phyloP scores from a whole-genome alignment of 2,797 vertebrate genomes.

The Enteromius paludinosus region DNA sequence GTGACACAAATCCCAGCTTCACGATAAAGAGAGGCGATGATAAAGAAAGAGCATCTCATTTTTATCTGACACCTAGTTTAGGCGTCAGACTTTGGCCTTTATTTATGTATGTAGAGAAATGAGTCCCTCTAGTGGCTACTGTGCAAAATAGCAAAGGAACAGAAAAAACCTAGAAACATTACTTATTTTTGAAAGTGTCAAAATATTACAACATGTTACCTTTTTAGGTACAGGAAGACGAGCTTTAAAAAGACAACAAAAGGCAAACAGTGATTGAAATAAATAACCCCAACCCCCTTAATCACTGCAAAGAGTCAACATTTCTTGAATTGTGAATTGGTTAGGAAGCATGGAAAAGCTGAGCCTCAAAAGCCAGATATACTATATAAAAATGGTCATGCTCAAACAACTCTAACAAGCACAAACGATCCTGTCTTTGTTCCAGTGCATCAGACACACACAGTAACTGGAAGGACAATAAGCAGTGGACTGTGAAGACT shows the following conservation, averaged over 20 bases:
- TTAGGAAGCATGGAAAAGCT: not conserved
- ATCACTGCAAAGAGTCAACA: not conserved
- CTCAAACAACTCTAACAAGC: slow-evolving; percentile 17
- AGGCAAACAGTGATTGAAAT: not conserved
- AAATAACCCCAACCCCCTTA: not conserved
- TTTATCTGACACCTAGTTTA: not conserved
- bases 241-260: not conserved
- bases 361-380: not conserved
- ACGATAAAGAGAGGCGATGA: not conserved
- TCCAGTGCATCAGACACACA: not conserved
- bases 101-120: not conserved
- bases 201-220: not conserved
- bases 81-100: not conserved
- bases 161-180: not conserved
- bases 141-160: not conserved
- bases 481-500: slow-evolving; percentile 41
- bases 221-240: not conserved
- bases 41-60: not conserved
- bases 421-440: slow-evolving; percentile 4
- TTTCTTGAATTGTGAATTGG: not conserved
- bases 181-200: not conserved
- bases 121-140: slow-evolving; percentile 20
- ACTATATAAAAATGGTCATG: not conserved
- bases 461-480: slow-evolving; percentile 32
- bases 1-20: not conserved